Conservation (phyloP, 2,888 invertebrate species). For the Clanis bilineata region DNA sequence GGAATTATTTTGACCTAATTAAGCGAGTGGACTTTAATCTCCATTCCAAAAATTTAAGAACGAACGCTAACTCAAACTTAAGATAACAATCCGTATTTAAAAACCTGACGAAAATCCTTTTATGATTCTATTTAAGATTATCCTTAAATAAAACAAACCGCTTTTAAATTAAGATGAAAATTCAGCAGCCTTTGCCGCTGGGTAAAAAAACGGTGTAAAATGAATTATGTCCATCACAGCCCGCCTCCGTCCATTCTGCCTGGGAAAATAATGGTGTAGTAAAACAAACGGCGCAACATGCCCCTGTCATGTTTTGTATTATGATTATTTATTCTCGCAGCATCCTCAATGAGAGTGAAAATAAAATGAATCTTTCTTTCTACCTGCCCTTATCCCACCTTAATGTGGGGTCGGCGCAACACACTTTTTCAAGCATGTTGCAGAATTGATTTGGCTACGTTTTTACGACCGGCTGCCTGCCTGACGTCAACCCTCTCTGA, state of each 20-base stretch:
- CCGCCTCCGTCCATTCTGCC: not conserved
- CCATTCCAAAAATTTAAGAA: not conserved
- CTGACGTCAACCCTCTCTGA: no score
- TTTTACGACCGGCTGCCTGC: no score
- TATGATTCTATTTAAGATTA: not conserved
- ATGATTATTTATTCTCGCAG: not conserved
- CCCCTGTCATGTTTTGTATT: not conserved
- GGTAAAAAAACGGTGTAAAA: not conserved
- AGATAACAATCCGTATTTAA: not conserved
- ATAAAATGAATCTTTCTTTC: not conserved
- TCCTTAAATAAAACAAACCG: not conserved
- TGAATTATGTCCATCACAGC: conserved; percentile 1
- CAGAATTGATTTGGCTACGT: no score
- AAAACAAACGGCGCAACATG: not conserved
- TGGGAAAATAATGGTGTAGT: not conserved
- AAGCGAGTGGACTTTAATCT: not conserved
- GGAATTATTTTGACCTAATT: no score
- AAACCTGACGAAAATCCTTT: not conserved
- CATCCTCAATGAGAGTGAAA: not conserved
- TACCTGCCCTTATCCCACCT: no score
- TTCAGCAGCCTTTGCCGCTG: not conserved
- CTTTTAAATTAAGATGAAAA: not conserved
- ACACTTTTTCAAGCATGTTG: no score
- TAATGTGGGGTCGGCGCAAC: no score
- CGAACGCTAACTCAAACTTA: not conserved